Conservation (phyloP, 2,113 vertebrate species). For the Triplophysa rosa region DNA sequence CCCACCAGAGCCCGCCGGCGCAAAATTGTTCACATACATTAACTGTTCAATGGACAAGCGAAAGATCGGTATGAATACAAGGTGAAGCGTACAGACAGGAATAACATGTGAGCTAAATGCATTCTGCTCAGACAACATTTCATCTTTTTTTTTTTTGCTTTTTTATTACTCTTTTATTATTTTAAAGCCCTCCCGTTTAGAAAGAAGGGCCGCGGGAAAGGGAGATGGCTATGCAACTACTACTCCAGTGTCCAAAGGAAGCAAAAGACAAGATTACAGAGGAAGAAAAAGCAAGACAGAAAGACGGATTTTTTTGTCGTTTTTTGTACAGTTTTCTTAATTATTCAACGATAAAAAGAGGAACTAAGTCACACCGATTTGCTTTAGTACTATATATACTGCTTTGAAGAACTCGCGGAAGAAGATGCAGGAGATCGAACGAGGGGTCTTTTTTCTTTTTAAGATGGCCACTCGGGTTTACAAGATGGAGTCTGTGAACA, state of each 20-base stretch:
- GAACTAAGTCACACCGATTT: slow-evolving; percentile 84
- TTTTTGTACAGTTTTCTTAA: slow-evolving; percentile 67
- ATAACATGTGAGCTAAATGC: slow-evolving; percentile 71
- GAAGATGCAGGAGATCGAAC: slow-evolving; percentile 73
- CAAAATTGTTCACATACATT: slow-evolving; percentile 68
- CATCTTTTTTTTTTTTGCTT: slow-evolving; percentile 62
- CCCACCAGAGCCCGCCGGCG: slow-evolving; percentile 71
- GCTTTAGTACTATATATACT: slow-evolving; percentile 86
- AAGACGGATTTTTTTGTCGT: slow-evolving; percentile 50
- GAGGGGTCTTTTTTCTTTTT: slow-evolving; percentile 61
- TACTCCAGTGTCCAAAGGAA: slow-evolving; percentile 81
- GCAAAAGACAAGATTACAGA: slow-evolving; percentile 71
- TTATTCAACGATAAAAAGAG: slow-evolving; percentile 81
- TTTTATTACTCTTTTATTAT: slow-evolving; percentile 47
- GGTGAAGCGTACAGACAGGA: slow-evolving; percentile 67
- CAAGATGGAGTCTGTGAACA: slow-evolving; percentile 81
- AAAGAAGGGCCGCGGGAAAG: slow-evolving; percentile 59
- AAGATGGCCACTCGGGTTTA: slow-evolving; percentile 77
- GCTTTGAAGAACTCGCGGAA: slow-evolving; percentile 79
- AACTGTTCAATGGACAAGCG: slow-evolving; percentile 73
- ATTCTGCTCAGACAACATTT: slow-evolving; percentile 67
- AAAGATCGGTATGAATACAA: slow-evolving; percentile 70
- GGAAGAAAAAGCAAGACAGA: slow-evolving; percentile 76
- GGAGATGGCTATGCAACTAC: slow-evolving; percentile 71
- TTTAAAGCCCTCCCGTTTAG: slow-evolving; percentile 70